Conservation (phyloP, 2,113 vertebrate species). For the Malurus cyaneus region DNA sequence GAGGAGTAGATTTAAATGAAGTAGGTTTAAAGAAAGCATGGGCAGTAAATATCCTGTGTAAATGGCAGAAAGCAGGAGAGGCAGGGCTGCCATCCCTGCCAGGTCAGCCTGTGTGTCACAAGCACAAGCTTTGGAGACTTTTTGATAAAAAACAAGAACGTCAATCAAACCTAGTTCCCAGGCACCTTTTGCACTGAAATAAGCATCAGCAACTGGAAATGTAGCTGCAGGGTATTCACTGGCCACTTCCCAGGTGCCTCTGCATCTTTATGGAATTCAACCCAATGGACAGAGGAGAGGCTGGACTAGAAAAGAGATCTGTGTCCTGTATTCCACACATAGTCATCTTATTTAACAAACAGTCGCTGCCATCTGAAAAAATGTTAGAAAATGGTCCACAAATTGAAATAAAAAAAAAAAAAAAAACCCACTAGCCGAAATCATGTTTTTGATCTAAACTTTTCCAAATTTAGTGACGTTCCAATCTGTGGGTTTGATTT, state of each 20-base stretch:
- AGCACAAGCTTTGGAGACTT: background rate
- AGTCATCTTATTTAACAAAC: background rate
- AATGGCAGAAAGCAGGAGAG: background rate
- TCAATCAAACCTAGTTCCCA: background rate
- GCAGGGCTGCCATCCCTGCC: background rate
- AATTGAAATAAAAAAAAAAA: no score
- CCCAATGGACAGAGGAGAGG: constrained; percentile 2
- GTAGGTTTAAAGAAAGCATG: background rate
- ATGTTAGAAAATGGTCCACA: background rate
- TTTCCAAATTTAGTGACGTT: background rate
- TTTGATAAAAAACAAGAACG: background rate
- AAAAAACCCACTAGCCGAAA: background rate
- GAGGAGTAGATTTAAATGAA: background rate
- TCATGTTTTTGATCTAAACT: background rate
- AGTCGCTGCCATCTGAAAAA: background rate
- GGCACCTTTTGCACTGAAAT: constrained; percentile 12
- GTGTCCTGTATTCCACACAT: background rate
- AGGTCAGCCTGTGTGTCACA: background rate
- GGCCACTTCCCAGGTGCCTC: constrained; percentile 29
- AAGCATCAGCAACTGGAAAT: constrained; percentile 23
- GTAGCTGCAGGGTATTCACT: background rate
- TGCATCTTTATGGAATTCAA: constrained; percentile 56
- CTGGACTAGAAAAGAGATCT: background rate
- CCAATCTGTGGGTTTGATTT: background rate
- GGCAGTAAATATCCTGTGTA: background rate